phyloP scores from a whole-genome alignment of 2,113 vertebrate genomes.

The Sialia sialis region DNA sequence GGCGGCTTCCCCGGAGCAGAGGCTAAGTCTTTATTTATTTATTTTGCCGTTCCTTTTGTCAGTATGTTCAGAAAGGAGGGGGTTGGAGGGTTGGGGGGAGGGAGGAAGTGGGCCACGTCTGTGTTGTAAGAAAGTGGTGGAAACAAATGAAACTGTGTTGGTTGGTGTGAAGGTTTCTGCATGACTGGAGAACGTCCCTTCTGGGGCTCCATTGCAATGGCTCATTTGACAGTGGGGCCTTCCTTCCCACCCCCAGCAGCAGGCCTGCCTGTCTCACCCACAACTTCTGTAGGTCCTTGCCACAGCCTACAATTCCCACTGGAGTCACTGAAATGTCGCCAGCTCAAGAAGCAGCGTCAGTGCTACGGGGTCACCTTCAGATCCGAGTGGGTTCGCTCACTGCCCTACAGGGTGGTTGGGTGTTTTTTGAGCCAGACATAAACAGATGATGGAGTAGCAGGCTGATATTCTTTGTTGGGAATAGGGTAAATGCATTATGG shows the following conservation, averaged over 20 bases:
- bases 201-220: neutral
- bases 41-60: conserved; percentile 65
- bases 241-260: neutral
- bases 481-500: conserved; percentile 34
- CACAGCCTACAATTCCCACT: neutral
- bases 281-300: neutral
- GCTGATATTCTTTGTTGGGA: neutral
- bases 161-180: conserved; percentile 52
- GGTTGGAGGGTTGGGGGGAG: neutral
- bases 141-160: conserved; percentile 44
- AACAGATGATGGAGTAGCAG: conserved; percentile 10
- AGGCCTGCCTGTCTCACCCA: neutral
- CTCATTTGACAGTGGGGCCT: neutral
- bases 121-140: conserved; percentile 55
- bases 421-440: neutral
- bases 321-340: neutral
- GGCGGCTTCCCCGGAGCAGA: conserved; percentile 52
- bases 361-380: neutral
- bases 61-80: conserved; percentile 1
- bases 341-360: fast-evolving
- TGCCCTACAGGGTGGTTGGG: neutral
- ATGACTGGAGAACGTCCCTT: neutral
- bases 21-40: conserved; percentile 77
- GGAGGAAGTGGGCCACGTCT: neutral
- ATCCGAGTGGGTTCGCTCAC: neutral